Evolutionary conservation across 2,888 invertebrate genomes (phyloP), one percentile per base, ranked within the genome.

Genomic region (Scaptomyza parva): DNA sequence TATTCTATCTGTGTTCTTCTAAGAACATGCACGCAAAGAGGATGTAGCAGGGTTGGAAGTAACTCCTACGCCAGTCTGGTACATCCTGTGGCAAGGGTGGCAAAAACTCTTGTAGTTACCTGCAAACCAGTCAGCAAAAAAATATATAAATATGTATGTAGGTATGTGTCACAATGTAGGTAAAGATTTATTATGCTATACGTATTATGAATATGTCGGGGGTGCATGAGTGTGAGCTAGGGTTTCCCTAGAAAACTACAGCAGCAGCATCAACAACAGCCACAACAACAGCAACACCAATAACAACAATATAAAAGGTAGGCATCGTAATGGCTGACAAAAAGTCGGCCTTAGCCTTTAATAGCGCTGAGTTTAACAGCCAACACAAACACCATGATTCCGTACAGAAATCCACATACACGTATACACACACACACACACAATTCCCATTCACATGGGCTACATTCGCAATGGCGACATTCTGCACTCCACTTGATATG

Each of bases 181-280:
- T 79, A 86, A 79, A 88, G 84, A 88, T 84, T 88, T 86, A 88
- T 84, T 87, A 83, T 83, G 85, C 82, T 87, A 85, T 87, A 83
- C 82, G 87, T 83, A 87, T 83, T 87, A 87, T 83, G 87, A 83
- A 87, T 83, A 82, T 75, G 69, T 62, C 64, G 75, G 73, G 77
- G 61, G 55, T 61, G 66, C 51, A 59, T 55, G 55, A 20, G 58
- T 50, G 20, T 40, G 39, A n/a, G 48, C 61, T 45, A 78, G 86
- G 79, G 88, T 88, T 87, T 84, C 88, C 88, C 83, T 79, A 79
- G 88, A 84, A 84, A 84, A 88, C 77, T 77, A 61, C 77, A 64
- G 48, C 74, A 61, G 30, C 78, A 67, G 62, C 54, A 57, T 2
- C 43, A 14, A 22, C 43, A 24, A 5, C 43, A 44, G 51, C 72